phyloP scores from a whole-genome alignment of 2,113 vertebrate genomes.

The Perca flavescens region DNA sequence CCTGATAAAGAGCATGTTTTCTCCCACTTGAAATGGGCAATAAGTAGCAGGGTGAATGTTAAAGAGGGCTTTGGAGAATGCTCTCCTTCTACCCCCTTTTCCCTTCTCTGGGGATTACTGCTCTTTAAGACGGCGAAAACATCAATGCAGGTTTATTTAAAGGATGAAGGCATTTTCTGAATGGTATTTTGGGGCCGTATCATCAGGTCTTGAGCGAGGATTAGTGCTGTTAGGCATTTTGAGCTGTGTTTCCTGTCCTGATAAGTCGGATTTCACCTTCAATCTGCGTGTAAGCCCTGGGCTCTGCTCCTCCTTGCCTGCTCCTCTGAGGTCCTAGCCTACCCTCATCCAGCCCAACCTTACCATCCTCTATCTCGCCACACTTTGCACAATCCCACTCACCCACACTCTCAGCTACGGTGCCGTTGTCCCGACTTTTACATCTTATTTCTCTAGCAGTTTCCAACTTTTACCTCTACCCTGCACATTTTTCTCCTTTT shows the following conservation, averaged over 20 bases:
- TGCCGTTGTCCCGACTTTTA: conserved; percentile 22
- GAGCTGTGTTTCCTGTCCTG: conserved; percentile 81
- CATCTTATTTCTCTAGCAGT: conserved; percentile 37
- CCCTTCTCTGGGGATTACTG: conserved; percentile 75
- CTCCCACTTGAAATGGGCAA: conserved; percentile 72
- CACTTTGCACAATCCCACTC: conserved; percentile 36
- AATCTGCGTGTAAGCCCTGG: conserved; percentile 82
- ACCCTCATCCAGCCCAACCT: conserved; percentile 70
- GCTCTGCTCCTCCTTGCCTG: conserved; percentile 79
- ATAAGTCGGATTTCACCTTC: conserved; percentile 84
- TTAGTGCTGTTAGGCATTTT: conserved; percentile 83
- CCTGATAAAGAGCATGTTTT: conserved; percentile 74
- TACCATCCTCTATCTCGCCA: conserved; percentile 55
- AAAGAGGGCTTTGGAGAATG: conserved; percentile 79
- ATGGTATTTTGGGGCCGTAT: conserved; percentile 81
- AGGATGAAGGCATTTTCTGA: conserved; percentile 84
- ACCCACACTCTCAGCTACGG: conserved; percentile 10
- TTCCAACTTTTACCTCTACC: conserved; percentile 33
- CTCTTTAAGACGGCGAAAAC: conserved; percentile 82
- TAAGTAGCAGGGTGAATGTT: conserved; percentile 82
- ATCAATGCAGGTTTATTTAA: conserved; percentile 84
- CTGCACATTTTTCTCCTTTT: conserved; percentile 39
- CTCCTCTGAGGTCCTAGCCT: conserved; percentile 74
- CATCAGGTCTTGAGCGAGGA: conserved; percentile 82
- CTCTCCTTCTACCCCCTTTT: conserved; percentile 67